Percentiles rank a stretch among this genome's conserved stretches.
Evolutionary conservation across 2,113 vertebrate species (phyloP).

Genomic region (Pagrus major): DNA sequence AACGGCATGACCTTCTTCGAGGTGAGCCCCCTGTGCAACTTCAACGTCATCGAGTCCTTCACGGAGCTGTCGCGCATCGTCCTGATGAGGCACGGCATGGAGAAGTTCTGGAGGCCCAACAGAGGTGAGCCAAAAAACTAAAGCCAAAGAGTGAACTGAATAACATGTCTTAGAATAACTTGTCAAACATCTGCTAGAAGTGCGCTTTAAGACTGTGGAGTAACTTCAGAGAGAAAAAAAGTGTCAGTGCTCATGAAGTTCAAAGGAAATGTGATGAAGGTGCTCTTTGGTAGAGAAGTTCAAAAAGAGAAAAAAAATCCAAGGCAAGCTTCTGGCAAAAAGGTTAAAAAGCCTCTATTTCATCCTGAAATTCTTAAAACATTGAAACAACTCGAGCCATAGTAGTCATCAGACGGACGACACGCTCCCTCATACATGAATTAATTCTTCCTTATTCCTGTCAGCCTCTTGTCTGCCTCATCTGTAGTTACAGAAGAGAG

Average conservation of each 20-base stretch:
- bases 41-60: slow-evolving; percentile 98
- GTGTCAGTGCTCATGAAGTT: too few species aligned
- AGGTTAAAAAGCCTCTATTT: too few species aligned
- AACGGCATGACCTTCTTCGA: slow-evolving; percentile 99
- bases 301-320: too few species aligned
- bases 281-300: too few species aligned
- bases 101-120: slow-evolving; percentile 99
- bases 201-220: not conserved
- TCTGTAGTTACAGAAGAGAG: slow-evolving; percentile 28
- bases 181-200: not conserved
- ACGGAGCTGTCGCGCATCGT: slow-evolving; percentile 97
- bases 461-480: slow-evolving; percentile 14
- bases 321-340: too few species aligned
- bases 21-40: slow-evolving; percentile 98
- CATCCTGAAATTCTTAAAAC: too few species aligned
- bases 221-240: too few species aligned
- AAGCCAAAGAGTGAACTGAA: not conserved
- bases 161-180: not conserved
- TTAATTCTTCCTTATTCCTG: slow-evolving; percentile 13
- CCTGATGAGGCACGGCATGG: slow-evolving; percentile 99
- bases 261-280: too few species aligned
- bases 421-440: not conserved
- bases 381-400: too few species aligned
- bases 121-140: slow-evolving; percentile 86
- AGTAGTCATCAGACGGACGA: not conserved